These are phyloP conservation scores for Momotus momota DNA, from an alignment of 2,797 vertebrate genomes.

Conservation along the genomic window DNA sequence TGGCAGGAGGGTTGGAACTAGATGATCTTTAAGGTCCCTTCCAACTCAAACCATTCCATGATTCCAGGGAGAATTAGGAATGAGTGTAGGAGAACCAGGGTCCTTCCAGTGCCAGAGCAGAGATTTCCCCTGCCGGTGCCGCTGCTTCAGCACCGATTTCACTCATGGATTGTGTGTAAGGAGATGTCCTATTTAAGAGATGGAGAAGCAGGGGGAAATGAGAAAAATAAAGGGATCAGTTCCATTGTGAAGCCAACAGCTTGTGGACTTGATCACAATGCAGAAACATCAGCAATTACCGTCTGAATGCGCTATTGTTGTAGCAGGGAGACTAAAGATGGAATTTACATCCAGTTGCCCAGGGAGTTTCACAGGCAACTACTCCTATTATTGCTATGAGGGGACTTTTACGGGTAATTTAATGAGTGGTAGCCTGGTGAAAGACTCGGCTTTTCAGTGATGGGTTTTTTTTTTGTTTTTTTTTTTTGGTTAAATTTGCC, in stretches of 20 bases:
- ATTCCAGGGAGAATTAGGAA: not conserved
- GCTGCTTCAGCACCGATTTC: not conserved
- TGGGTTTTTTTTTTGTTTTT: not conserved
- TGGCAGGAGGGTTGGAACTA: not conserved
- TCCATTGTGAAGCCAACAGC: constrained; percentile 14
- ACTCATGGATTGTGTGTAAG: fast-evolving
- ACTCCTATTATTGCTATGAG: constrained; percentile 10
- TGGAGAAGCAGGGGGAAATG: not conserved
- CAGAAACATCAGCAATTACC: constrained; percentile 55
- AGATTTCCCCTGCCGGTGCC: not conserved
- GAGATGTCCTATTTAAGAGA: not conserved
- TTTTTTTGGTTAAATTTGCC: not conserved
- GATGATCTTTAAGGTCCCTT: not conserved
- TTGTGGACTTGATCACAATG: constrained; percentile 48
- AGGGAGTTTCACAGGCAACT: constrained; percentile 62
- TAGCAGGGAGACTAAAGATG: constrained; percentile 36
- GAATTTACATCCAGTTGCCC: constrained; percentile 42
- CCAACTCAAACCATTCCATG: not conserved
- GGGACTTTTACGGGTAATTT: constrained; percentile 34
- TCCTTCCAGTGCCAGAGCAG: not conserved
- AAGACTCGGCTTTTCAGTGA: not conserved
- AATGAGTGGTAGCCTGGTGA: constrained; percentile 17
- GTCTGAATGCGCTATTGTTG: not conserved
- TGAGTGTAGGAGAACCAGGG: fast-evolving
- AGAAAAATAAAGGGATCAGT: not conserved